A percentile compares a stretch with the other conserved stretches of the same genome.
phyloP scores from a whole-genome alignment of 2,113 vertebrate species.

The Mirza zaza region DNA sequence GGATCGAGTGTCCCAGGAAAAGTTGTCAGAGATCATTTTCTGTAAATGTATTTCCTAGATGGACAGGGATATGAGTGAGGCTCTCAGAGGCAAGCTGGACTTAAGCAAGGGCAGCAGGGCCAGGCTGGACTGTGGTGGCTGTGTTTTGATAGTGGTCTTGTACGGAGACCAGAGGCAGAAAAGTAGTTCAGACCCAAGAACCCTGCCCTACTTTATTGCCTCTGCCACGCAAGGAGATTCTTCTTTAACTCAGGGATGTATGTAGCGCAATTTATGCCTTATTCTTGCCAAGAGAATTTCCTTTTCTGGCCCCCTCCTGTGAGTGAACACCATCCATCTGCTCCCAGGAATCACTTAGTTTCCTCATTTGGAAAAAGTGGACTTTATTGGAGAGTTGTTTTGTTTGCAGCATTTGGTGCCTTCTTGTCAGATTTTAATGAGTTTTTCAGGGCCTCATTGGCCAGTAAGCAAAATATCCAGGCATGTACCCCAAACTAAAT shows the following conservation, averaged over 20 bases:
- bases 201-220: not conserved
- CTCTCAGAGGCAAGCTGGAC: not conserved
- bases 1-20: not conserved
- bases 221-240: not conserved
- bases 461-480: constrained; percentile 2
- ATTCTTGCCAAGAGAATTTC: constrained; percentile 48
- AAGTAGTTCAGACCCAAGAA: constrained; percentile 35
- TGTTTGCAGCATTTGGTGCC: not conserved
- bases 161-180: not conserved
- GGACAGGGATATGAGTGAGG: not conserved
- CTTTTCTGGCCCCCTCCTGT: constrained; percentile 50
- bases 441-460: constrained; percentile 19
- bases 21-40: not conserved
- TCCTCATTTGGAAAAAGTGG: constrained; percentile 48
- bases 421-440: constrained; percentile 38
- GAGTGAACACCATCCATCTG: constrained; percentile 37
- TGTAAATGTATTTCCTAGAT: constrained; percentile 47
- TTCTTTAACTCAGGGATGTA: constrained; percentile 21
- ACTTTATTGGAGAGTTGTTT: not conserved
- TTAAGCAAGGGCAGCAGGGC: not conserved
- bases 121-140: not conserved
- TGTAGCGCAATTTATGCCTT: not conserved
- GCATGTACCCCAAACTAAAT: not conserved
- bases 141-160: not conserved
- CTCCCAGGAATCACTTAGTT: constrained; percentile 45